phyloP scores from a whole-genome alignment of 2,797 vertebrate species.

The Aulostomus chinensis region DNA sequence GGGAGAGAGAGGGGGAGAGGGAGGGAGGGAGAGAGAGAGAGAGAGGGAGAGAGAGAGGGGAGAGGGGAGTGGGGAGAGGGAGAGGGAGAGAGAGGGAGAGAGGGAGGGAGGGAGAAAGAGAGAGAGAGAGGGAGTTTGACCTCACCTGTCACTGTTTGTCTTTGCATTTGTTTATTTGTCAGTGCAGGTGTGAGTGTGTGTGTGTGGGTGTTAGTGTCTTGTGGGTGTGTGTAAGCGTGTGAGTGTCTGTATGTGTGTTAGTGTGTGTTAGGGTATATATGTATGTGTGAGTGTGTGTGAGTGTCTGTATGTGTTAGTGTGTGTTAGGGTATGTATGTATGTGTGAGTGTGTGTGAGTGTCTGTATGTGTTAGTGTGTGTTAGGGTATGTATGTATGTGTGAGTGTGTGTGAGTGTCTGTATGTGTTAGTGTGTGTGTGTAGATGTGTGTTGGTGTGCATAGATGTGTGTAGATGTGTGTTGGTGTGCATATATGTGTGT shows the following conservation, averaged over 20 bases:
- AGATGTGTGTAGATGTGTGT: not conserved
- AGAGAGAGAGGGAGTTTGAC: too few relatives aligned
- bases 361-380: not conserved
- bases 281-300: not conserved
- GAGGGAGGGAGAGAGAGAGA: too few relatives aligned
- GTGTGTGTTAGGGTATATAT: not conserved
- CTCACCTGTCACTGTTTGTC: slow-evolving; percentile 59
- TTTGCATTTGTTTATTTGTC: slow-evolving; percentile 69
- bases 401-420: not conserved
- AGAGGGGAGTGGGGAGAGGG: too few relatives aligned
- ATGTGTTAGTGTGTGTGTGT: not conserved
- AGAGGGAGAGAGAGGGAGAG: too few relatives aligned
- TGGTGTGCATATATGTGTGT: slow-evolving; percentile 27
- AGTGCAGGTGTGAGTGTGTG: slow-evolving; percentile 53
- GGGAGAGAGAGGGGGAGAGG: too few relatives aligned
- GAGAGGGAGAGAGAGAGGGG: too few relatives aligned
- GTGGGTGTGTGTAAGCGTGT: slow-evolving; percentile 18
- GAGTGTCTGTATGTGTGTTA: slow-evolving; percentile 15
- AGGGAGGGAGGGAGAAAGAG: too few relatives aligned
- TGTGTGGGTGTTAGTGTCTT: slow-evolving; percentile 30
- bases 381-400: too few relatives aligned
- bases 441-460: not conserved
- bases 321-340: too few relatives aligned
- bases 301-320: too few relatives aligned
- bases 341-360: not conserved